Percentiles rank a stretch among this genome's conserved stretches.
Conservation (phyloP, 1,140 invertebrate genomes). For the Zaprionus gabonicus region DNA sequence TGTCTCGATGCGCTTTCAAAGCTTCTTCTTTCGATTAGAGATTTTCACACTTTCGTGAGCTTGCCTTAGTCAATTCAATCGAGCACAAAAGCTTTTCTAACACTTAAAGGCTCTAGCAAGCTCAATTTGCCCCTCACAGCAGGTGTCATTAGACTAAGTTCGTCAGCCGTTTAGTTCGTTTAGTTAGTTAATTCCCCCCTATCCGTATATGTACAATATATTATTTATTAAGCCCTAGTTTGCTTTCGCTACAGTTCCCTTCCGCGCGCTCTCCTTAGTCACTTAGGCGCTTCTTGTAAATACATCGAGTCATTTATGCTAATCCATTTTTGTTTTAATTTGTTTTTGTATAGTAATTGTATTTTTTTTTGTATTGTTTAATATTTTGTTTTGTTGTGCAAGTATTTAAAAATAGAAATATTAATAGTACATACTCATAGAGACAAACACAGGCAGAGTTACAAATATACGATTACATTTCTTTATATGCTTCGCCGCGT, state of each 20-base stretch:
- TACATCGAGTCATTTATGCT: constrained; percentile 79
- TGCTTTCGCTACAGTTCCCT: constrained; percentile 23
- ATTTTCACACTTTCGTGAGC: neutral
- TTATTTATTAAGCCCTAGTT: constrained; percentile 70
- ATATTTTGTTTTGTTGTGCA: constrained; percentile 16
- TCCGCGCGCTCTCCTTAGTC: constrained; percentile 54
- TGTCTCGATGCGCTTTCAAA: neutral
- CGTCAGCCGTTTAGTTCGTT: constrained; percentile 32
- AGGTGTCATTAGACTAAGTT: constrained; percentile 8
- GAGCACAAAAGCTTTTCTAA: neutral
- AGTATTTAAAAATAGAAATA: constrained; percentile 28
- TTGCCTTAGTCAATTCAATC: constrained; percentile 5
- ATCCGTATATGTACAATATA: constrained; percentile 25
- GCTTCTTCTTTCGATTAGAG: neutral
- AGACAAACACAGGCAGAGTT: constrained; percentile 18
- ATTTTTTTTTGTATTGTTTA: constrained; percentile 34
- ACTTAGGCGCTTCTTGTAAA: constrained; percentile 78
- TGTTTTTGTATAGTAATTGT: constrained; percentile 30
- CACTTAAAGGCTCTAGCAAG: neutral
- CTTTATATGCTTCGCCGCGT: constrained; percentile 59
- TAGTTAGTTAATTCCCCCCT: constrained; percentile 51
- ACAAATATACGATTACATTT: constrained; percentile 36
- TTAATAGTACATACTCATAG: neutral
- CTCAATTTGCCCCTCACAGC: constrained; percentile 7
- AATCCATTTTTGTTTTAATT: constrained; percentile 52